Percentiles rank a stretch among this genome's conserved stretches.
Conservation (phyloP, 2,797 vertebrate species). For the Neopelma chrysocephalum region DNA sequence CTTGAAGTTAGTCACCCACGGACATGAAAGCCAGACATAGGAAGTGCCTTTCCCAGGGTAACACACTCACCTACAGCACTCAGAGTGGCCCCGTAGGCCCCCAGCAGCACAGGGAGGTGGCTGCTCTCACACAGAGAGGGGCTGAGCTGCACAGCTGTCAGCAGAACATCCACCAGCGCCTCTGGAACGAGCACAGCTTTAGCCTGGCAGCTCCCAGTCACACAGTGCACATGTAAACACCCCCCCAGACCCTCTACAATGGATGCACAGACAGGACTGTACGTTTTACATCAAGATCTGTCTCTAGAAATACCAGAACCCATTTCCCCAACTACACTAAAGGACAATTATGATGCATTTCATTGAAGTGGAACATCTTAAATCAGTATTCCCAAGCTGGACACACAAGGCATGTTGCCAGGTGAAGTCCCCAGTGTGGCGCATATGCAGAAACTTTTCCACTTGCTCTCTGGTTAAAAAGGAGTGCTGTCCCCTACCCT, state of each 20-base stretch:
- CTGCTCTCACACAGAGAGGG: slow-evolving; percentile 83
- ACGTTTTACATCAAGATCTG: neutral
- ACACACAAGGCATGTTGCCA: neutral
- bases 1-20: neutral
- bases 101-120: slow-evolving; percentile 89
- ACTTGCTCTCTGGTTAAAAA: neutral
- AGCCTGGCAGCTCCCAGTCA: neutral
- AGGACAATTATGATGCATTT: neutral
- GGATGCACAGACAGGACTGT: neutral
- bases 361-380: neutral
- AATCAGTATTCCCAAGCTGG: neutral
- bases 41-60: neutral
- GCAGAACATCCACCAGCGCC: slow-evolving; percentile 83
- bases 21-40: neutral
- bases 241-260: accelerated
- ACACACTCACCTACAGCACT: slow-evolving; percentile 80
- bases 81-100: slow-evolving; percentile 90
- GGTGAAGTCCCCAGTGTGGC: neutral
- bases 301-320: neutral
- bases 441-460: neutral
- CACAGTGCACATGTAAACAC: neutral
- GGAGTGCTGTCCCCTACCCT: neutral
- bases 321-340: neutral
- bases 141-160: slow-evolving; percentile 81
- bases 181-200: slow-evolving; percentile 75